phyloP scores from a whole-genome alignment of 1,140 invertebrate genomes.

The Euglossa dilemma region DNA sequence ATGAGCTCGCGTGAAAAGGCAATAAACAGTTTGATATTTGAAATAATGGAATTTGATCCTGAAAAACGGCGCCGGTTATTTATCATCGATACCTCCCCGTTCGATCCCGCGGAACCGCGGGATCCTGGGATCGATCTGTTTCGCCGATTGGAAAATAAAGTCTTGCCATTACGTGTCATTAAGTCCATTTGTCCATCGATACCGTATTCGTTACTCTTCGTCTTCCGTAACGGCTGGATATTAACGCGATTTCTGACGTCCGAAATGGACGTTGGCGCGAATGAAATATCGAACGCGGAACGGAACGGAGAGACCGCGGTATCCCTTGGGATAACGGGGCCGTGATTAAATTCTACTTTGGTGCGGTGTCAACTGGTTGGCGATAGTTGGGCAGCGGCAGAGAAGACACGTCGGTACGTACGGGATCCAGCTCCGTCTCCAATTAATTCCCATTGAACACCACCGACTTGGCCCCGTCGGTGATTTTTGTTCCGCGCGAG shows the following conservation, averaged over 20 bases:
- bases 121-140: neutral
- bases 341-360: neutral
- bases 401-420: neutral
- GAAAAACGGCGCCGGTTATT: neutral
- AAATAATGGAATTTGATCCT: constrained; percentile 1
- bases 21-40: constrained; percentile 26
- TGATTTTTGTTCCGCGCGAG: constrained; percentile 25
- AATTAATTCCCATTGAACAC: constrained; percentile 44
- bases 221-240: neutral
- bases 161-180: neutral
- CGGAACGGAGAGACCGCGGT: too few relatives aligned
- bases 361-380: neutral
- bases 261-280: neutral
- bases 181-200: neutral
- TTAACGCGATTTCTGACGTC: constrained; percentile 8
- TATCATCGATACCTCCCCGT: neutral
- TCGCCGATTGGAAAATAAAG: neutral
- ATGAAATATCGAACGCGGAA: neutral
- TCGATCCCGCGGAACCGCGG: too few relatives aligned
- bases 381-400: neutral
- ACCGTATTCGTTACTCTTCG: neutral
- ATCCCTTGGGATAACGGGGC: neutral
- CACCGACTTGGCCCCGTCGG: neutral
- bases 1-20: neutral
- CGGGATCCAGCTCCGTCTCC: neutral